These are phyloP conservation scores for Lypha dubia DNA, from an alignment of 2,888 invertebrate genomes.

Conservation along the genomic window DNA sequence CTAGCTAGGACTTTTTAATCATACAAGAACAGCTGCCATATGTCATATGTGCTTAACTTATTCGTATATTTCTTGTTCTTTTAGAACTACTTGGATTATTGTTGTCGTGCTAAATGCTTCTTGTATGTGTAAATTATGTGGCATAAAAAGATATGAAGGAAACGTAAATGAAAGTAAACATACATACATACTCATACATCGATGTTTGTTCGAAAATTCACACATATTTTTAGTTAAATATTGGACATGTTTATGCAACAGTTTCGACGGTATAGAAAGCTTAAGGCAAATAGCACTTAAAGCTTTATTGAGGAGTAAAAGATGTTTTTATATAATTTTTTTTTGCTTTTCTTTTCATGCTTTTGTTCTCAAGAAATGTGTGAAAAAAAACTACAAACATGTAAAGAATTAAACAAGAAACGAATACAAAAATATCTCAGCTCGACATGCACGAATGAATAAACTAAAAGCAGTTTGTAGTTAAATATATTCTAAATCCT, in stretches of 20 bases:
- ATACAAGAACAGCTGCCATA: background rate
- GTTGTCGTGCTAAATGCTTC: background rate
- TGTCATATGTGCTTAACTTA: conserved; percentile 1
- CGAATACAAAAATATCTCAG: background rate
- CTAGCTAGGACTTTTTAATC: background rate
- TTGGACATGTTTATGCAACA: conserved; percentile 6
- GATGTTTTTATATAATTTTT: background rate
- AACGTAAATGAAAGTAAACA: conserved; percentile 56
- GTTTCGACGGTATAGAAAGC: background rate
- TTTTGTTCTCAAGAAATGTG: background rate
- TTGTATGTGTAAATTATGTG: background rate
- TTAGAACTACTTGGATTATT: background rate
- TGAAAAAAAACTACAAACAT: background rate
- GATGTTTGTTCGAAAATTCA: background rate
- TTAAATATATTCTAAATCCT: conserved; percentile 11
- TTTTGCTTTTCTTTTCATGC: background rate
- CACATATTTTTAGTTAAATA: background rate
- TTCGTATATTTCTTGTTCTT: conserved; percentile 1
- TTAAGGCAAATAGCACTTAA: background rate
- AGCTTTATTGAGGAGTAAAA: background rate
- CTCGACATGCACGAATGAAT: conserved; percentile 7
- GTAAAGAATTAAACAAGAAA: background rate
- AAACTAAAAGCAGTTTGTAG: background rate
- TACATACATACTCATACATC: background rate
- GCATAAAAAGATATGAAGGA: conserved; percentile 9